These are phyloP conservation scores for Drymonia ruficornis DNA, from an alignment of 2,888 invertebrate species.

Conservation along the genomic window DNA sequence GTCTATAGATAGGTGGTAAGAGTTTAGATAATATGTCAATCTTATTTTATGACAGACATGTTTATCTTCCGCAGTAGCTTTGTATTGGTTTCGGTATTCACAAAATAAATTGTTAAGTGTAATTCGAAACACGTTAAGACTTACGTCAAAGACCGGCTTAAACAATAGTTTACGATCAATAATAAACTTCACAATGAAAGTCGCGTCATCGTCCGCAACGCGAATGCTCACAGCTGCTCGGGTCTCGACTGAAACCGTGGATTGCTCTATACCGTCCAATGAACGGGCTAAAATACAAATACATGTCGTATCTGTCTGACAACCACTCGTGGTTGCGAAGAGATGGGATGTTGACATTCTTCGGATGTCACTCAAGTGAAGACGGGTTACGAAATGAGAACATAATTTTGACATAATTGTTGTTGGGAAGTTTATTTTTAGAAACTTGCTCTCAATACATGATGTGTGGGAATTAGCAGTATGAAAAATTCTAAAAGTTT, in stretches of 20 bases:
- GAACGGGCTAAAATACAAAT: conserved; percentile 48
- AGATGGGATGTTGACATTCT: conserved; percentile 44
- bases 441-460: conserved; percentile 1
- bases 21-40: too few species aligned
- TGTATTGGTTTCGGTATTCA: not conserved
- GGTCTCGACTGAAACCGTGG: conserved; percentile 50
- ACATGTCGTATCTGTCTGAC: conserved; percentile 49
- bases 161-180: conserved; percentile 68
- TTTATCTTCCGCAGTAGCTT: not conserved
- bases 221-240: conserved; percentile 49
- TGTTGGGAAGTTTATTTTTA: conserved; percentile 12
- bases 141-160: conserved; percentile 49
- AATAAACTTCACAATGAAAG: conserved; percentile 68
- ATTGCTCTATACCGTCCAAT: conserved; percentile 43
- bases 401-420: conserved; percentile 21
- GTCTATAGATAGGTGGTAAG: too few species aligned
- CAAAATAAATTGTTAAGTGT: conserved; percentile 13
- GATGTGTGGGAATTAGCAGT: conserved; percentile 16
- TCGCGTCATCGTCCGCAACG: conserved; percentile 53
- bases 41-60: not conserved
- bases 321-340: conserved; percentile 38
- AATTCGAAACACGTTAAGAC: conserved; percentile 25
- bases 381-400: conserved; percentile 23
- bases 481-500: not conserved
- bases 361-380: conserved; percentile 35